These are phyloP conservation scores for Dendroctonus ponderosae DNA, from an alignment of 1,140 invertebrate genomes.

Conservation along the genomic window DNA sequence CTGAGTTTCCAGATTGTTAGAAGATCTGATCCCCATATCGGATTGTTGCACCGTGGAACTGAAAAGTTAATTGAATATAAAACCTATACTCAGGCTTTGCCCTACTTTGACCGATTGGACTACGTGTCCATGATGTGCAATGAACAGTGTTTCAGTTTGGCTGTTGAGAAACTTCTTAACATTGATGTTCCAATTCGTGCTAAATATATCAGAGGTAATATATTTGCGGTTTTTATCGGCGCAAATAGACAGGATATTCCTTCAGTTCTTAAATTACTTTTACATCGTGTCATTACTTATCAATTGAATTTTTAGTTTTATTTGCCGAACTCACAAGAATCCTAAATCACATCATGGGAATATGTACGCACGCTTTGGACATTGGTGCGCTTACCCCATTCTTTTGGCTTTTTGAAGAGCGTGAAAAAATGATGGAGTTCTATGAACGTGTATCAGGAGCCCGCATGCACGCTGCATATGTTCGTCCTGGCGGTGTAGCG, in stretches of 20 bases:
- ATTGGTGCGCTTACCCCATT: slow-evolving; percentile 84
- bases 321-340: slow-evolving; percentile 80
- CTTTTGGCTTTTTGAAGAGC: slow-evolving; percentile 87
- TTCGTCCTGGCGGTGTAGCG: slow-evolving; percentile 78
- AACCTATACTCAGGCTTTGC: slow-evolving; percentile 95
- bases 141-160: slow-evolving; percentile 94
- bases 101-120: slow-evolving; percentile 98
- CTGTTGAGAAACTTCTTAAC: slow-evolving; percentile 94
- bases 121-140: slow-evolving; percentile 99
- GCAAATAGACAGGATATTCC: no score
- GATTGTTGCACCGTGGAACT: slow-evolving; percentile 92
- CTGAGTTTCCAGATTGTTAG: slow-evolving; percentile 67
- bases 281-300: not conserved
- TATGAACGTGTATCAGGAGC: slow-evolving; percentile 82
- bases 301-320: slow-evolving; percentile 45
- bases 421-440: slow-evolving; percentile 86
- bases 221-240: no score
- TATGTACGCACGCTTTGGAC: slow-evolving; percentile 74
- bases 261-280: not conserved
- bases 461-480: slow-evolving; percentile 79
- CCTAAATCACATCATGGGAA: slow-evolving; percentile 77
- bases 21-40: slow-evolving; percentile 94
- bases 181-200: slow-evolving; percentile 92
- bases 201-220: slow-evolving; percentile 89
- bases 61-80: slow-evolving; percentile 99